These are phyloP conservation scores for Apteryx mantelli DNA, from an alignment of 2,113 vertebrate genomes.

Conservation along the genomic window DNA sequence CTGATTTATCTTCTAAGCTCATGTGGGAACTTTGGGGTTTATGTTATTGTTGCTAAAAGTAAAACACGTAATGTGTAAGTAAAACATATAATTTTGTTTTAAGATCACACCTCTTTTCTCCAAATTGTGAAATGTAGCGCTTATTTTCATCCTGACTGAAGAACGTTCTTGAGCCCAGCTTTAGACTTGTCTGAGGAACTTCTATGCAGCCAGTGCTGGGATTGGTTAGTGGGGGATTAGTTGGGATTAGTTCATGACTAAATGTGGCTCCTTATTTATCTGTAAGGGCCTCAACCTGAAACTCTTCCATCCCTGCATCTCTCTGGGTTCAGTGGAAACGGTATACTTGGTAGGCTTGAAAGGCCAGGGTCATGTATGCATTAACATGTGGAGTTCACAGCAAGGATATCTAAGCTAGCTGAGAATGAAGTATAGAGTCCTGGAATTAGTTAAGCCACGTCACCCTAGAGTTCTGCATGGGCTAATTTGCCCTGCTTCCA, in stretches of 20 bases:
- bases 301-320: neutral
- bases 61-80: neutral
- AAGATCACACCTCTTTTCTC: neutral
- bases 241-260: neutral
- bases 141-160: neutral
- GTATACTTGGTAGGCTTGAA: neutral
- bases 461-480: neutral
- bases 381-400: neutral
- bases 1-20: neutral
- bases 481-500: neutral
- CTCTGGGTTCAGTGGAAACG: neutral
- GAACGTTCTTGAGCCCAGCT: neutral
- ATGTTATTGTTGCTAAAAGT: neutral
- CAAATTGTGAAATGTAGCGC: neutral
- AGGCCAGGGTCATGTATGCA: neutral
- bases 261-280: neutral
- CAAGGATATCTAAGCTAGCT: neutral
- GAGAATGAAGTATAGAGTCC: neutral
- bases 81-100: neutral
- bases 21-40: neutral
- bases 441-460: neutral
- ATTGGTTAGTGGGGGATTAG: neutral
- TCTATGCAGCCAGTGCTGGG: neutral
- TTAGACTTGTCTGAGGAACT: neutral
- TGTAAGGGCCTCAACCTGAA: neutral